These are phyloP conservation scores for Archilochus colubris DNA, from an alignment of 2,113 vertebrate genomes.

Conservation along the genomic window DNA sequence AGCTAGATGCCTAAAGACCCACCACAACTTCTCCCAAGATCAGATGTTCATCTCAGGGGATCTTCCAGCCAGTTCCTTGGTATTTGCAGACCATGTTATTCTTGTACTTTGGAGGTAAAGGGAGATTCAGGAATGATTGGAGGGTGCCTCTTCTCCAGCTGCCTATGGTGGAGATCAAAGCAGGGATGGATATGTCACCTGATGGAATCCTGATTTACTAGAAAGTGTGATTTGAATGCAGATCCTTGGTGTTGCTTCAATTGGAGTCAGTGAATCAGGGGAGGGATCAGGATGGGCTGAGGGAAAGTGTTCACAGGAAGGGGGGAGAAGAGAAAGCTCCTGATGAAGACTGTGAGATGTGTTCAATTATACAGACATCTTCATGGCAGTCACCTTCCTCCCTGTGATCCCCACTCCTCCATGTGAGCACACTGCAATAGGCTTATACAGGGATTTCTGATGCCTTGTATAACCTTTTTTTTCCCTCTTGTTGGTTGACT, in stretches of 20 bases:
- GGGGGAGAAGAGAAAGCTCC: neutral
- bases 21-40: neutral
- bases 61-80: neutral
- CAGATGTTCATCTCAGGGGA: neutral
- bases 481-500: neutral
- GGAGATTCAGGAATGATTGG: neutral
- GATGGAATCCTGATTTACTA: neutral
- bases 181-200: neutral
- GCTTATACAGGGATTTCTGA: neutral
- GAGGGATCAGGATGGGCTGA: neutral
- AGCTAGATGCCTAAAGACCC: neutral
- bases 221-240: neutral
- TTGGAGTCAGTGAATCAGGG: neutral
- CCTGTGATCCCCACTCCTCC: neutral
- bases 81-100: neutral
- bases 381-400: neutral
- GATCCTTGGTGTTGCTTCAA: neutral
- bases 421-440: neutral
- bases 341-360: neutral
- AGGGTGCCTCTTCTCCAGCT: neutral
- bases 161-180: neutral
- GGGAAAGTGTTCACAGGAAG: neutral
- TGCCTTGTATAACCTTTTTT: neutral
- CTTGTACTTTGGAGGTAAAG: neutral
- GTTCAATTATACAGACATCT: neutral